Evolutionary conservation across 2,888 invertebrate genomes (phyloP).

Genomic region (Brenthis hecate): DNA sequence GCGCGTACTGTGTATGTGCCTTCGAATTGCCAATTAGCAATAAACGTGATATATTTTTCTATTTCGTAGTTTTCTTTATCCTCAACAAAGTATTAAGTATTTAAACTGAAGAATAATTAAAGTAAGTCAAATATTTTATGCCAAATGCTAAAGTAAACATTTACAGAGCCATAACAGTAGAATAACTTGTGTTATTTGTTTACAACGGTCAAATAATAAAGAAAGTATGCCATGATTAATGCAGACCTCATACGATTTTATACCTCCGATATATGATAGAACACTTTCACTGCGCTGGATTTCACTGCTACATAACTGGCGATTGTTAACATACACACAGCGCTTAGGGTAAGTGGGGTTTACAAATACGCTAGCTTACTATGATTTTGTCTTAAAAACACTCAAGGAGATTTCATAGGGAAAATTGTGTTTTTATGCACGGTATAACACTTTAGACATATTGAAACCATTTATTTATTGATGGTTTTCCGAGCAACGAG

Average conservation of each 20-base stretch:
- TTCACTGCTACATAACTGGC: slow-evolving; percentile 69
- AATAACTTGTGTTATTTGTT: slow-evolving; percentile 21
- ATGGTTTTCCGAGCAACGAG: slow-evolving; percentile 29
- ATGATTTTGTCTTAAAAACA: background rate
- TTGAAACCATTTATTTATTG: slow-evolving; percentile 7
- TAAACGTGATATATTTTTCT: slow-evolving; percentile 79
- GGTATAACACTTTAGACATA: background rate
- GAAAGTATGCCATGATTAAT: slow-evolving; percentile 42
- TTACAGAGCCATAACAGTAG: background rate
- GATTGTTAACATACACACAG: slow-evolving; percentile 49
- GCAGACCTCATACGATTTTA: slow-evolving; percentile 42
- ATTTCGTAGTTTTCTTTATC: slow-evolving; percentile 53
- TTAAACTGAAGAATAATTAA: too few species aligned
- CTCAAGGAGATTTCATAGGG: background rate
- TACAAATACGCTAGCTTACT: slow-evolving; percentile 7
- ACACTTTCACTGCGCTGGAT: slow-evolving; percentile 72
- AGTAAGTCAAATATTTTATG: too few species aligned
- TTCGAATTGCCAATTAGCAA: slow-evolving; percentile 79
- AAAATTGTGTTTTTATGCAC: background rate
- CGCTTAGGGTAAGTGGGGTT: slow-evolving; percentile 47
- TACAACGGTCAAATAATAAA: slow-evolving; percentile 39
- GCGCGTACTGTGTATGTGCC: slow-evolving; percentile 80
- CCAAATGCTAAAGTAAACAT: background rate
- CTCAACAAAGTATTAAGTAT: slow-evolving; percentile 12
- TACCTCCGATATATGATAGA: slow-evolving; percentile 45